These are phyloP conservation scores for Agonopterix subpropinquella DNA, from an alignment of 2,888 invertebrate genomes.

Conservation along the genomic window DNA sequence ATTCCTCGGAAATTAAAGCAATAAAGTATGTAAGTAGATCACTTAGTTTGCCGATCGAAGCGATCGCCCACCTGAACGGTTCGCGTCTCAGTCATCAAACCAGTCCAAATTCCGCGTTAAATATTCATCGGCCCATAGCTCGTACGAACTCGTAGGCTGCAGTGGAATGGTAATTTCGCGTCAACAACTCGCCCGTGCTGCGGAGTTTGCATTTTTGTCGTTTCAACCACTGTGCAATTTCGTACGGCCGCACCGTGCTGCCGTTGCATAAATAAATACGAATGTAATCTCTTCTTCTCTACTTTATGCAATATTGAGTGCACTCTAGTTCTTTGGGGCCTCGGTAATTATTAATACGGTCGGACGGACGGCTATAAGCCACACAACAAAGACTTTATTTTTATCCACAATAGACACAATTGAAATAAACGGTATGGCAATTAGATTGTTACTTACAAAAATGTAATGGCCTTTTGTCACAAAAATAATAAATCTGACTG, in stretches of 20 bases:
- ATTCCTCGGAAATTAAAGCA: too few relatives aligned
- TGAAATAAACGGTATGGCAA: too few relatives aligned
- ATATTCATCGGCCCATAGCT: conserved; percentile 54
- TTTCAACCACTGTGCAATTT: conserved; percentile 30
- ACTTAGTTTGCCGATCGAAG: neutral
- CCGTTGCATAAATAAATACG: conserved; percentile 32
- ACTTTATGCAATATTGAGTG: conserved; percentile 11
- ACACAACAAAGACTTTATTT: too few relatives aligned
- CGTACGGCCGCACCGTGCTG: conserved; percentile 31
- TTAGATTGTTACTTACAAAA: too few relatives aligned
- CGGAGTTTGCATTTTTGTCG: conserved; percentile 62
- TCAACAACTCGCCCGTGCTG: conserved; percentile 37
- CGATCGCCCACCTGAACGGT: conserved; percentile 13
- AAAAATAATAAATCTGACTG: too few relatives aligned
- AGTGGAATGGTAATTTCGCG: conserved; percentile 64
- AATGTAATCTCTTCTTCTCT: conserved; percentile 19
- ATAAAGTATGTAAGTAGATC: too few relatives aligned
- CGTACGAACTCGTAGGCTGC: conserved; percentile 34
- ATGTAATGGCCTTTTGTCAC: too few relatives aligned
- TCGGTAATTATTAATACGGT: too few relatives aligned
- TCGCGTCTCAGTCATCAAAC: conserved; percentile 36
- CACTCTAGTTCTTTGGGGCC: neutral
- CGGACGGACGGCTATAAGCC: too few relatives aligned
- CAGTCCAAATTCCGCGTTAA: conserved; percentile 54
- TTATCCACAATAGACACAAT: too few relatives aligned